These are phyloP conservation scores for Busseola fusca DNA, from an alignment of 2,888 invertebrate species.

Conservation along the genomic window DNA sequence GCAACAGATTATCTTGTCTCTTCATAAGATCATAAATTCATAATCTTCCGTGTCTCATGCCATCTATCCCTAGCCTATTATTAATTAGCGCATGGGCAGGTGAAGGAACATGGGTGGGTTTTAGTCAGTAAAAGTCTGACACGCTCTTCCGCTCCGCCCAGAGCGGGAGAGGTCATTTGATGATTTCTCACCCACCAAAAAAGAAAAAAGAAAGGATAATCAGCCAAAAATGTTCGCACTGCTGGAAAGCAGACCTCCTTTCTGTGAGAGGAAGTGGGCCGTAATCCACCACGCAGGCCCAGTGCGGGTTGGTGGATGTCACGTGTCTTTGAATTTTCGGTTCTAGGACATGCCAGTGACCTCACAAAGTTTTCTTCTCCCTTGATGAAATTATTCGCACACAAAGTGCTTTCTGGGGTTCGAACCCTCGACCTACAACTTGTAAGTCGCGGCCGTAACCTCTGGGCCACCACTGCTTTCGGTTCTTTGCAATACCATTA, in stretches of 20 bases:
- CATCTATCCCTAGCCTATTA: too few species aligned
- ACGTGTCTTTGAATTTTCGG: background rate
- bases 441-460: background rate
- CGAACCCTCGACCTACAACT: background rate
- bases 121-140: too few species aligned
- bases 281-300: background rate
- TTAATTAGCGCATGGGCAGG: too few species aligned
- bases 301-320: background rate
- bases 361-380: background rate
- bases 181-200: too few species aligned
- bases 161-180: too few species aligned
- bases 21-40: slow-evolving; percentile 10
- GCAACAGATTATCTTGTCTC: slow-evolving; percentile 40
- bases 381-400: background rate
- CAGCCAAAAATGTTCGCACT: background rate
- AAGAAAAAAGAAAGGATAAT: too few species aligned
- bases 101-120: too few species aligned
- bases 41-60: slow-evolving; percentile 38
- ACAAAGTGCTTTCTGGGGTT: background rate
- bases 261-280: background rate
- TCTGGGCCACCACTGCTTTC: background rate
- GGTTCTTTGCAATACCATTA: background rate
- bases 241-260: background rate
- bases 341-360: background rate
- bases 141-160: too few species aligned